Conservation (phyloP, 1,140 invertebrate species). For the Nephotettix cincticeps region DNA sequence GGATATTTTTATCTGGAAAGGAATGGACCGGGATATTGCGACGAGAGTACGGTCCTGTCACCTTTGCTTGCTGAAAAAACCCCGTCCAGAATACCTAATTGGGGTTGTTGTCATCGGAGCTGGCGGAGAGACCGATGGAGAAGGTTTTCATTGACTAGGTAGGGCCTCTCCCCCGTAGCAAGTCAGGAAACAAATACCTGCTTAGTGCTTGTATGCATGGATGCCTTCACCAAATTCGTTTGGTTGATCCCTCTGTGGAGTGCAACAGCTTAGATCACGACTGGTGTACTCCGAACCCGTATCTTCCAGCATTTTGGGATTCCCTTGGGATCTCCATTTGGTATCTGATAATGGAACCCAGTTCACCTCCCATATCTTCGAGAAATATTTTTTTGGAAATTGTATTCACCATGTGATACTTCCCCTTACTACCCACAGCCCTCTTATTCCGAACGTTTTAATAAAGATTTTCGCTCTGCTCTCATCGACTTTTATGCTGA, state of each 20-base stretch:
- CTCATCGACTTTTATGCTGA: not conserved
- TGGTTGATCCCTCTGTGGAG: not conserved
- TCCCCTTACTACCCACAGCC: not conserved
- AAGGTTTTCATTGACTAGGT: no score
- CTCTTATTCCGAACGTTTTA: not conserved
- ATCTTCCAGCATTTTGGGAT: not conserved
- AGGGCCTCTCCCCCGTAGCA: no score
- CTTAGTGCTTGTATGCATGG: no score
- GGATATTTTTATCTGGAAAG: no score
- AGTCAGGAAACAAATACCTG: no score
- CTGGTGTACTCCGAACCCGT: not conserved
- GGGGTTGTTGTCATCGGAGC: no score
- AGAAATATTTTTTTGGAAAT: not conserved
- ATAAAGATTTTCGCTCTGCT: not conserved
- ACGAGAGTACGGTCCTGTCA: no score
- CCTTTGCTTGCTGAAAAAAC: no score
- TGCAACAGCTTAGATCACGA: not conserved
- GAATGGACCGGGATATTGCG: no score
- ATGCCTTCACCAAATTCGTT: not conserved
- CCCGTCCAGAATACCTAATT: no score
- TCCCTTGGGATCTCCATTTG: not conserved
- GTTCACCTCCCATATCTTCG: not conserved
- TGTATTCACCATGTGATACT: no score
- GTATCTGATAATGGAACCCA: not conserved
- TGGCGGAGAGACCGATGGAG: no score